These are phyloP conservation scores for Armadillidium nasatum DNA, from an alignment of 1,140 invertebrate genomes.

Conservation along the genomic window DNA sequence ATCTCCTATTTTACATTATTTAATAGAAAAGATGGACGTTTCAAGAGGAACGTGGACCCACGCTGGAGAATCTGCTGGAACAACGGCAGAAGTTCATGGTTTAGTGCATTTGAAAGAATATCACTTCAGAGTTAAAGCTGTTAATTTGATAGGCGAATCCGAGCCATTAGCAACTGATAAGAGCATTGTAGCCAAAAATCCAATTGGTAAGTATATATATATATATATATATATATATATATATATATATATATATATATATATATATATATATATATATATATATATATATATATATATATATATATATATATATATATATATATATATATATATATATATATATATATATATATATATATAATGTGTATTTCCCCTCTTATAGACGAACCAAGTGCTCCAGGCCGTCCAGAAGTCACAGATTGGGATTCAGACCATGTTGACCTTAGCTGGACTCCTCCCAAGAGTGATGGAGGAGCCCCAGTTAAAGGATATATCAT, in stretches of 20 bases:
- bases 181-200: conserved; percentile 88
- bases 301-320: conserved; percentile 36
- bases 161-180: conserved; percentile 79
- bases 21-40: conserved; percentile 96
- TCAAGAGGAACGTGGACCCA: conserved; percentile 91
- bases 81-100: conserved; percentile 75
- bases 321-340: conserved; percentile 24
- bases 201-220: conserved; percentile 60
- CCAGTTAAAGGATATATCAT: conserved; percentile 89
- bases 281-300: conserved; percentile 19
- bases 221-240: background rate
- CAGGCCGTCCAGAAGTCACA: conserved; percentile 77
- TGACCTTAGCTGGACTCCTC: conserved; percentile 81
- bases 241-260: conserved; percentile 13
- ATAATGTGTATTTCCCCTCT: conserved; percentile 6
- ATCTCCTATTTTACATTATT: conserved; percentile 88
- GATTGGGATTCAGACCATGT: conserved; percentile 93
- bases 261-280: conserved; percentile 16
- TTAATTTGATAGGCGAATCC: conserved; percentile 92
- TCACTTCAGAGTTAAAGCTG: conserved; percentile 74
- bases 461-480: conserved; percentile 79
- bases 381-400: conserved; percentile 80
- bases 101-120: conserved; percentile 91
- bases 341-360: conserved; percentile 16
- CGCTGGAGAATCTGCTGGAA: conserved; percentile 73